A percentile compares a stretch with the other conserved stretches of the same genome.
phyloP scores from a whole-genome alignment of 2,113 vertebrate genomes.

The Scophthalmus maximus region DNA sequence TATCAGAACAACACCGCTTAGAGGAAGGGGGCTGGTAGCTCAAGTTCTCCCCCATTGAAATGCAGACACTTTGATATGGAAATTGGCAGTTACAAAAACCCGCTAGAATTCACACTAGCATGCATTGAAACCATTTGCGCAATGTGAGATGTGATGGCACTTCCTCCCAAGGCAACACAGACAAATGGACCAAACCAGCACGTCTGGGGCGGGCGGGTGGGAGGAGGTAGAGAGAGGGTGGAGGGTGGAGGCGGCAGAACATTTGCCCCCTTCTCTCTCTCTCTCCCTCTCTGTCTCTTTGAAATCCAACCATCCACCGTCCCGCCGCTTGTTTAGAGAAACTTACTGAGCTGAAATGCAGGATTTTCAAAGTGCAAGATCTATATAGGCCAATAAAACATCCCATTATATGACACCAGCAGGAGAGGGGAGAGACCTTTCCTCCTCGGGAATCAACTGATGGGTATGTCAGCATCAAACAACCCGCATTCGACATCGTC shows the following conservation, averaged over 20 bases:
- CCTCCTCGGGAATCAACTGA: constrained; percentile 29
- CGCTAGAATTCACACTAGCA: constrained; percentile 80
- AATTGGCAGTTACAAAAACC: constrained; percentile 80
- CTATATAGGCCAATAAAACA: constrained; percentile 22
- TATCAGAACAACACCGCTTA: constrained; percentile 70
- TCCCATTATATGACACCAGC: neutral
- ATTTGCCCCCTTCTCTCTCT: constrained; percentile 58
- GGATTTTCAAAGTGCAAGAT: constrained; percentile 13
- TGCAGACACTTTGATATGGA: constrained; percentile 85
- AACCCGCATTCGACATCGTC: constrained; percentile 12
- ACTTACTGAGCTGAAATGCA: neutral
- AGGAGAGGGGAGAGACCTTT: constrained; percentile 43
- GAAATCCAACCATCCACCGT: constrained; percentile 33
- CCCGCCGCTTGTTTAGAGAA: constrained; percentile 41
- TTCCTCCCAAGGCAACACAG: constrained; percentile 80
- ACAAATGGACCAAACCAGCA: constrained; percentile 82
- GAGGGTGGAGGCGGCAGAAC: constrained; percentile 59
- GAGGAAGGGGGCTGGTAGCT: constrained; percentile 78
- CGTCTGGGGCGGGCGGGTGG: constrained; percentile 49
- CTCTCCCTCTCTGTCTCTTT: constrained; percentile 50
- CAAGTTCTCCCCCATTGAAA: constrained; percentile 81
- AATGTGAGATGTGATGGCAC: constrained; percentile 83
- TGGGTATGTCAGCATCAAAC: constrained; percentile 39
- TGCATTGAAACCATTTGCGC: constrained; percentile 81
- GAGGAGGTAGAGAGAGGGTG: constrained; percentile 37